Base-by-base conservation (phyloP, 2,113 vertebrate genomes). In the Toxostoma redivivum region DNA sequence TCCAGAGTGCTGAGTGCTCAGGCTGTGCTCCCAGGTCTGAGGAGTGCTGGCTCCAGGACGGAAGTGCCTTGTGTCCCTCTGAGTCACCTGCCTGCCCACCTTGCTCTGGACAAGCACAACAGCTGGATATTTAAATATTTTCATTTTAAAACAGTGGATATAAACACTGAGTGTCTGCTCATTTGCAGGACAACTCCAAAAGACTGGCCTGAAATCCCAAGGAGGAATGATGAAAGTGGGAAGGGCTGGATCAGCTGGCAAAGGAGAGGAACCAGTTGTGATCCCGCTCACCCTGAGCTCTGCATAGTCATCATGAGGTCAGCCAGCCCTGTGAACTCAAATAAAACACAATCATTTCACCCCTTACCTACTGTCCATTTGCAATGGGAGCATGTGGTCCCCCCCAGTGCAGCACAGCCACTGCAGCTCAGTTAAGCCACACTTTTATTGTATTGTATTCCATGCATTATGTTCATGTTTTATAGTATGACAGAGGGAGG, bases 391-490 rank as follows among this genome's bases (percentile, higher is more conserved):
- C 25, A 1, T 5, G 51, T 30, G 6, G 1, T 51, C 60, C 38
- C 51, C 22, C 20, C 57, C 57, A 25, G 56, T 2, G 0, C 9
- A 0, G 89, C 58, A 15, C 70, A 56, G 44, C 47, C 72, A 62
- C 67, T 11, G 47, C 6, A 1, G 40, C 47, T 76, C 81, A 82
- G 74, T 90, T 97, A 93, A 94, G 40, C 95, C 97, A 97, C 96
- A 93, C 93, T 80, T 93, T 97, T 94, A 97, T 97, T 97, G 86
- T 92, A 92, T 64, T 96, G 93, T 93, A 95, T 70, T 96, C 85
- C 97, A 97, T 97, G 97, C 97, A 97, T 91, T 93, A 97, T 74
- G 90, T 92, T 96, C 86, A 70, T 35, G 61, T 95, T 92, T 92
- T 93, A 96, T 94, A 97, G 87, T 85, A 95, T 20, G 89, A 96